Percentiles rank a stretch among this genome's conserved stretches.
Evolutionary conservation across 2,113 vertebrate genomes (phyloP).

Genomic region (Falcunculus frontatus): DNA sequence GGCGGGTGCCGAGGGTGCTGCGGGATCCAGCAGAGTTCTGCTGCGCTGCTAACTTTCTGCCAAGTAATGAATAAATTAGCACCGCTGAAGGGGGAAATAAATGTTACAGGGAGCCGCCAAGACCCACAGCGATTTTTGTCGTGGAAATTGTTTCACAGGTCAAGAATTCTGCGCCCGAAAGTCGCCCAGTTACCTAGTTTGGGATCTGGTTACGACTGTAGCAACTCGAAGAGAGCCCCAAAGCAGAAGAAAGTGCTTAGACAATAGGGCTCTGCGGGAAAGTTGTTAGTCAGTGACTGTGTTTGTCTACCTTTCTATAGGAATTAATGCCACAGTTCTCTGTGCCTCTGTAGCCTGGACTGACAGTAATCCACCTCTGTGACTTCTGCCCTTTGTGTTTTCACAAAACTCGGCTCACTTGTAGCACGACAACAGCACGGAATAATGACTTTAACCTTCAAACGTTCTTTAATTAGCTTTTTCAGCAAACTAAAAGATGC

Average conservation of each 20-base stretch:
- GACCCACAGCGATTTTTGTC: neutral
- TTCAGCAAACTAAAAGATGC: slow-evolving; percentile 47
- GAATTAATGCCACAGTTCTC: slow-evolving; percentile 64
- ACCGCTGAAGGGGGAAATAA: neutral
- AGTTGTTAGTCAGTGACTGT: slow-evolving; percentile 56
- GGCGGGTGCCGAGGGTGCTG: neutral
- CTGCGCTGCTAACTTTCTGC: neutral
- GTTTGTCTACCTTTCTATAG: slow-evolving; percentile 73
- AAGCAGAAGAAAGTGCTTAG: slow-evolving; percentile 37
- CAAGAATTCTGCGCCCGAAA: neutral
- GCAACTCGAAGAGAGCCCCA: slow-evolving; percentile 30
- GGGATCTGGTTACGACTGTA: slow-evolving; percentile 21
- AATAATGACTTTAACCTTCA: slow-evolving; percentile 74
- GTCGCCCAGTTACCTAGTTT: slow-evolving; percentile 30
- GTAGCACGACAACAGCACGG: slow-evolving; percentile 60
- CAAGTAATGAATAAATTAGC: neutral
- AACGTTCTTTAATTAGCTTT: slow-evolving; percentile 51
- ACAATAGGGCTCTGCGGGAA: slow-evolving; percentile 59
- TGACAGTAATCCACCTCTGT: slow-evolving; percentile 73
- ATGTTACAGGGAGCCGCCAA: neutral
- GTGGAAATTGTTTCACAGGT: neutral
- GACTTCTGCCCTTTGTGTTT: slow-evolving; percentile 69
- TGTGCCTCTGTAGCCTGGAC: slow-evolving; percentile 34
- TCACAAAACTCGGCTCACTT: slow-evolving; percentile 69
- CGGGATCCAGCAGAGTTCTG: neutral